phyloP scores from a whole-genome alignment of 2,113 vertebrate species.

The Spermophilus dauricus region DNA sequence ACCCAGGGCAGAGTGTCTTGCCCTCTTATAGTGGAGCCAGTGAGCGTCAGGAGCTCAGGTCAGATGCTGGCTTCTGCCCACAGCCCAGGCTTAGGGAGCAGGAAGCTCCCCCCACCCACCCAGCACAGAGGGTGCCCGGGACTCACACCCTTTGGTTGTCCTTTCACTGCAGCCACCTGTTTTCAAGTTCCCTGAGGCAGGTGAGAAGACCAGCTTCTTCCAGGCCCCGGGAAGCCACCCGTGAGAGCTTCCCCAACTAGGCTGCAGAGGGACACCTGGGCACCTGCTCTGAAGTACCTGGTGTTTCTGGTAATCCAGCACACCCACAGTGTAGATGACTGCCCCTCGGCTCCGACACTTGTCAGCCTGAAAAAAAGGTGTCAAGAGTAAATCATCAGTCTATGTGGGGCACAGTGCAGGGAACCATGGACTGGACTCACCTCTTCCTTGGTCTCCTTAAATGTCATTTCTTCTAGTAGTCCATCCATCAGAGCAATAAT shows the following conservation, averaged over 20 bases:
- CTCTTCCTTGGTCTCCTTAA: slow-evolving; percentile 91
- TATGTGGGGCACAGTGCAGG: not conserved
- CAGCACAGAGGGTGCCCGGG: rapidly evolving
- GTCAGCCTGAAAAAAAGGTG: slow-evolving; percentile 88
- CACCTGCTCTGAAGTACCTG: slow-evolving; percentile 89
- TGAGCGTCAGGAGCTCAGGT: not conserved
- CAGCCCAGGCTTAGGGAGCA: not conserved
- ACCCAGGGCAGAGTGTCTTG: too few species aligned
- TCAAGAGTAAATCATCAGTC: not conserved
- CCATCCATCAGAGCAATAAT: slow-evolving; percentile 95
- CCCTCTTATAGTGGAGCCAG: too few species aligned
- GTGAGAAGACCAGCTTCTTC: not conserved
- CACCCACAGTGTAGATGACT: slow-evolving; percentile 94
- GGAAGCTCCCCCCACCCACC: not conserved
- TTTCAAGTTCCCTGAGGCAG: too few species aligned
- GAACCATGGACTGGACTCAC: slow-evolving; percentile 83
- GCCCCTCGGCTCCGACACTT: slow-evolving; percentile 92
- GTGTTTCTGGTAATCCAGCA: slow-evolving; percentile 92
- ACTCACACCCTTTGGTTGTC: too few species aligned
- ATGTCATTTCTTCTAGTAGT: slow-evolving; percentile 88
- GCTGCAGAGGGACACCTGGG: not conserved
- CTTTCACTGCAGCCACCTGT: not conserved
- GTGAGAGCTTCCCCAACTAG: not conserved
- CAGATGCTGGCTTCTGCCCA: too few species aligned
- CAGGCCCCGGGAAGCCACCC: not conserved